Conservation (phyloP, 2,888 invertebrate species). For the Lypha dubia region DNA sequence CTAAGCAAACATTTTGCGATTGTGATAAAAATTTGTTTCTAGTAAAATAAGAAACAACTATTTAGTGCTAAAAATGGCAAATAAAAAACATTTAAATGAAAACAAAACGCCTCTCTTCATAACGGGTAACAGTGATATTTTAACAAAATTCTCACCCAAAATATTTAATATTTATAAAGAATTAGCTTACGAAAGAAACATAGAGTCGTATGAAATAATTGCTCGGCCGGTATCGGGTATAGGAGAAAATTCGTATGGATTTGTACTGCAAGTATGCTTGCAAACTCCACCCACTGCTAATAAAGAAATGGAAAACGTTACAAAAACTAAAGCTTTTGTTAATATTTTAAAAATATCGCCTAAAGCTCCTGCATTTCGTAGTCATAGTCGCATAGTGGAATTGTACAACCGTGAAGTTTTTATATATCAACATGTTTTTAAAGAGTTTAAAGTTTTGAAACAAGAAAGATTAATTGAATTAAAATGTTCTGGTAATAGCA, state of each 20-base stretch:
- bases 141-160: constrained; percentile 61
- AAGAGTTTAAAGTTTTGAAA: constrained; percentile 71
- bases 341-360: constrained; percentile 79
- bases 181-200: constrained; percentile 60
- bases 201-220: constrained; percentile 50
- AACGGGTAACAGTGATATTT: constrained; percentile 47
- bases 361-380: constrained; percentile 77
- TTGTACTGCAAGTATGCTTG: constrained; percentile 74
- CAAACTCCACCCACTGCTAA: constrained; percentile 19
- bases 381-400: constrained; percentile 77
- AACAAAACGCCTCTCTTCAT: constrained; percentile 23
- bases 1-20: background rate
- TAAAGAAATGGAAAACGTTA: constrained; percentile 23
- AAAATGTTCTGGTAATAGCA: background rate
- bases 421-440: constrained; percentile 77
- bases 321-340: constrained; percentile 33
- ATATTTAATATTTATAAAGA: constrained; percentile 58
- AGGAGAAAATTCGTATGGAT: constrained; percentile 76
- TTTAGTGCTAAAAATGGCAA: constrained; percentile 35
- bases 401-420: constrained; percentile 78
- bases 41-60: background rate
- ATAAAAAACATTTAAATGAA: constrained; percentile 22
- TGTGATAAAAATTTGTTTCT: constrained; percentile 8
- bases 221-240: constrained; percentile 69
- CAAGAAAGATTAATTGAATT: constrained; percentile 24